Evolutionary conservation across 2,888 invertebrate genomes (phyloP).

Genomic region (Machimus rusticus): DNA sequence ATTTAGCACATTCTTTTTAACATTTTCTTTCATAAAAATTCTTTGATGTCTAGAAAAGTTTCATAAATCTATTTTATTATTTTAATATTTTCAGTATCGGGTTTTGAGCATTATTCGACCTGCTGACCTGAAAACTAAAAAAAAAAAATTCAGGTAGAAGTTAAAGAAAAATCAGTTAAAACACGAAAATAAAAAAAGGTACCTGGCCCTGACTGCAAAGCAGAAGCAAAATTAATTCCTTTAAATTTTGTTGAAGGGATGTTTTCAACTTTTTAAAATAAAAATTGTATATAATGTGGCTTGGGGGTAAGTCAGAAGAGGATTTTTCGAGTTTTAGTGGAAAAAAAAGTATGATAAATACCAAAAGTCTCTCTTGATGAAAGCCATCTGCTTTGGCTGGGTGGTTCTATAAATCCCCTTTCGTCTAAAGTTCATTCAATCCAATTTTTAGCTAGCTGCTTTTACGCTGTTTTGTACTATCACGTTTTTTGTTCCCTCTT

Average conservation of each 20-base stretch:
- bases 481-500: neutral
- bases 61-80: neutral
- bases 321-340: neutral
- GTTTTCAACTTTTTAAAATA: neutral
- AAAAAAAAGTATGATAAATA: neutral
- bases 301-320: neutral
- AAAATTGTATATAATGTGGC: neutral
- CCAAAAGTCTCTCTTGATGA: neutral
- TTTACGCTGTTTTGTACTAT: neutral
- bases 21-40: neutral
- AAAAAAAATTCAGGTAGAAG: neutral
- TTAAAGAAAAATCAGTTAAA: neutral
- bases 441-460: neutral
- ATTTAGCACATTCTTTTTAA: too few species aligned
- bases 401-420: neutral
- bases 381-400: neutral
- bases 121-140: neutral
- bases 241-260: neutral
- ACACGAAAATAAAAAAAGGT: neutral
- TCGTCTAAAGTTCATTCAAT: neutral
- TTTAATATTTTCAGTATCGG: neutral
- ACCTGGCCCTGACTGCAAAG: neutral
- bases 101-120: neutral
- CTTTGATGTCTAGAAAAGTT: neutral
- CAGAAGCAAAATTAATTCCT: neutral